Evolutionary conservation across 2,113 vertebrate species (phyloP), one percentile per base, ranked within the genome.

Genomic region (Xenus cinereus): DNA sequence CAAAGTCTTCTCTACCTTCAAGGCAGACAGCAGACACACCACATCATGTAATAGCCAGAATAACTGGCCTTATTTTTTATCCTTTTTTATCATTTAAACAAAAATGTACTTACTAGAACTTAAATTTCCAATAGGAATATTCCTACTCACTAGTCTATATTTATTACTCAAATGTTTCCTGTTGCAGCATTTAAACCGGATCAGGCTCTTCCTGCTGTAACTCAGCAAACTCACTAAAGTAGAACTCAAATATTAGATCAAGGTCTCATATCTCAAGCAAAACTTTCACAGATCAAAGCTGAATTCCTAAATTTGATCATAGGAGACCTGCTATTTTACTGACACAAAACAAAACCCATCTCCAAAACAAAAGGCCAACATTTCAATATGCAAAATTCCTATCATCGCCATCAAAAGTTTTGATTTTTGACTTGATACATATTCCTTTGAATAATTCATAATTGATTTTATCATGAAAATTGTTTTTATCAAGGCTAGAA

Each of bases 211-310:
- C 35, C 50, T 72, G 72, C 76, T 51, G 37, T 32, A 72, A 39
- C 26, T 75, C 51, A 39, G 63, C 72, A 93, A 81, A 93, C n/a
- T 81, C 27, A 78, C 62, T 30, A 43, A 81, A 84, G 37, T 54
- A 81, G 71, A 92, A 92, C n/a, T 75, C 91, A 91, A 91, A 95
- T 39, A 63, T 39, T 48, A 92, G 26, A 92, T 64, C 64, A 84
- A 84, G 72, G 68, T 79, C 63, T 84, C 26, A 8, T 24, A 50
- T 37, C 60, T 81, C 68, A 78, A 69, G 80, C 6, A 85, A 82
- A 84, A 56, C 35, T 81, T 88, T 15, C 46, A 46, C 39, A 77
- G 23, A 84, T 78, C 51, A 87, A 87, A 84, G 33, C 20, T 74
- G 39, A 80, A 62, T 33, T 63, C 64, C 37, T 74, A 60, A 77